Evolutionary conservation across 2,797 vertebrate genomes (phyloP).

Genomic region (Rhabdophis nuchalis): DNA sequence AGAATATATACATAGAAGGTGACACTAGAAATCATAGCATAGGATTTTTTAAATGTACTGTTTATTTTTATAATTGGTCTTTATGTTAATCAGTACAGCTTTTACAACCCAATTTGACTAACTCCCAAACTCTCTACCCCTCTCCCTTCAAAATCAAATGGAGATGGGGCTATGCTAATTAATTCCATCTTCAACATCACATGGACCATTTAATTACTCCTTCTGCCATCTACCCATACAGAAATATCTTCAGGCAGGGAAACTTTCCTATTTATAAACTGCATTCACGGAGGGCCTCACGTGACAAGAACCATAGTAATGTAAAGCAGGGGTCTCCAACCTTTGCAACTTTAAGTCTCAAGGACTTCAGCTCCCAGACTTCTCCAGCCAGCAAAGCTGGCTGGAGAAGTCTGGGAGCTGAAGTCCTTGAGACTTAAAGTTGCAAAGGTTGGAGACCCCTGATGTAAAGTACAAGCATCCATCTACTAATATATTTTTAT

Average conservation of each 20-base stretch:
- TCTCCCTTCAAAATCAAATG: not conserved
- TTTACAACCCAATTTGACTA: fast-evolving
- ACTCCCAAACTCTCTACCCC: not conserved
- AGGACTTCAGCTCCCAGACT: too few relatives aligned
- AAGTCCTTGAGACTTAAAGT: too few relatives aligned
- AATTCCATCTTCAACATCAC: not conserved
- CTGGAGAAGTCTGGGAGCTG: too few relatives aligned
- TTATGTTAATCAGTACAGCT: not conserved
- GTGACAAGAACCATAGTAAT: not conserved
- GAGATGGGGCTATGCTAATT: not conserved
- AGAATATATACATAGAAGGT: not conserved
- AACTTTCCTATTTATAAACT: not conserved
- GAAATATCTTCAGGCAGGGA: not conserved
- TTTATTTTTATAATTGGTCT: not conserved
- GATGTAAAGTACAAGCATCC: not conserved
- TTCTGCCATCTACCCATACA: not conserved
- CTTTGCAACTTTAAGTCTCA: too few relatives aligned
- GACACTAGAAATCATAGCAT: not conserved
- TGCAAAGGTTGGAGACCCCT: too few relatives aligned
- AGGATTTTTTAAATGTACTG: not conserved
- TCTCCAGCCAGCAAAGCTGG: too few relatives aligned
- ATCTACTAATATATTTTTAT: not conserved
- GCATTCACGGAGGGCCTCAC: not conserved
- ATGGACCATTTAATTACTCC: not conserved
- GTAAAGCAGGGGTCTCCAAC: too few relatives aligned